Percentiles rank a stretch among this genome's conserved stretches.
Evolutionary conservation across 2,888 invertebrate species (phyloP).

Genomic region (Drosophila macrospina): DNA sequence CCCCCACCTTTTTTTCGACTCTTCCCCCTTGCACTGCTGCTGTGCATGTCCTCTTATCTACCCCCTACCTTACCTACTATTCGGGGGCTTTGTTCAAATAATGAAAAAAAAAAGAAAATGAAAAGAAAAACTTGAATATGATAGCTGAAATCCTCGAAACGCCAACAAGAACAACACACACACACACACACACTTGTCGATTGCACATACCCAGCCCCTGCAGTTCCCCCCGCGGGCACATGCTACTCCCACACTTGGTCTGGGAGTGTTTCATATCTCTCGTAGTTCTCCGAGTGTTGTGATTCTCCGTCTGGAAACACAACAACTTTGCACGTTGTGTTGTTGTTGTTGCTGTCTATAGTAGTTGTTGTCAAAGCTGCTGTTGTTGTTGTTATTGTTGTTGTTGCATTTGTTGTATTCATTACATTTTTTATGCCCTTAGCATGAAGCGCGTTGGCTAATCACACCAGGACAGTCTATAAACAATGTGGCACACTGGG

Average conservation of each 20-base stretch:
- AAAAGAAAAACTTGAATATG: slow-evolving; percentile 33
- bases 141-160: slow-evolving; percentile 40
- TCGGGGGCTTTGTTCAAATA: slow-evolving; percentile 11
- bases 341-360: slow-evolving; percentile 4
- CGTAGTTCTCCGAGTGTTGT: slow-evolving; percentile 6
- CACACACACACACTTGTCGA: not conserved
- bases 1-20: too few species aligned
- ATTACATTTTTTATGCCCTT: slow-evolving; percentile 55
- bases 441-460: slow-evolving; percentile 57
- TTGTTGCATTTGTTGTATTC: slow-evolving; percentile 43
- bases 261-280: not conserved
- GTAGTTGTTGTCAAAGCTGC: not conserved
- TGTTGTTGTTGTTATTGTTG: slow-evolving; percentile 12
- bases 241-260: slow-evolving; percentile 1
- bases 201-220: not conserved
- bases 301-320: slow-evolving; percentile 4
- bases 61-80: not conserved
- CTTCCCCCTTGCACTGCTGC: too few species aligned
- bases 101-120: slow-evolving; percentile 8
- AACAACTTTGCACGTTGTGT: slow-evolving; percentile 8
- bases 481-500: slow-evolving; percentile 36
- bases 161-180: slow-evolving; percentile 10
- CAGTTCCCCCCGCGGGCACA: not conserved
- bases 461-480: slow-evolving; percentile 50
- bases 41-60: not conserved